phyloP scores from a whole-genome alignment of 2,888 invertebrate genomes.

The Saturnia japonica region DNA sequence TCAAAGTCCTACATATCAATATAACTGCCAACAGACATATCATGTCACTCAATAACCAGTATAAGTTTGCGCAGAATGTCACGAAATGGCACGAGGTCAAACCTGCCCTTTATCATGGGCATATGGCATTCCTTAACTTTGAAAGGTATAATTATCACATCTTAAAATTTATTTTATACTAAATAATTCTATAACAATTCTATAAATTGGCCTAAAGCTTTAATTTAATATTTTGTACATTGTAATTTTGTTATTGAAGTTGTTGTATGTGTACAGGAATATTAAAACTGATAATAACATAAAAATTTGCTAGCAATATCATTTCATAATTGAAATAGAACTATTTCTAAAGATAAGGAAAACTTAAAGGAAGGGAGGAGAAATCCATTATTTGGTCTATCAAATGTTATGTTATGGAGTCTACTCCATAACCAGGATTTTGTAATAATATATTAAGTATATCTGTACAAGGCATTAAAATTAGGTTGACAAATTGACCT shows the following conservation, averaged over 20 bases:
- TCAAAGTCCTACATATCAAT: conserved; percentile 92
- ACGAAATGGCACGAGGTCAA: conserved; percentile 94
- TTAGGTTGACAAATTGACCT: too few species aligned
- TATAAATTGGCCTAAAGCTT: neutral
- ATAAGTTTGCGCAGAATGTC: conserved; percentile 93
- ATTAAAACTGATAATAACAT: too few species aligned
- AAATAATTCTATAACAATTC: neutral
- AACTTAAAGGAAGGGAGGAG: too few species aligned
- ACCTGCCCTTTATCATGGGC: conserved; percentile 98
- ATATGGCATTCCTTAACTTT: conserved; percentile 98
- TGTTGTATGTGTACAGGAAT: too few species aligned
- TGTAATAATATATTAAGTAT: too few species aligned
- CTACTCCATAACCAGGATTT: too few species aligned
- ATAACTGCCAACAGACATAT: conserved; percentile 97
- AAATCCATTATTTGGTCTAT: too few species aligned
- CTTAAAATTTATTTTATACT: neutral
- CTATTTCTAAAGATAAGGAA: too few species aligned
- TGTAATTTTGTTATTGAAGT: neutral
- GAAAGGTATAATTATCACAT: conserved; percentile 84
- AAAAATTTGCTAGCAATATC: too few species aligned
- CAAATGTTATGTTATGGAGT: too few species aligned
- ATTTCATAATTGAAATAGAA: too few species aligned
- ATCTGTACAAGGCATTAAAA: too few species aligned
- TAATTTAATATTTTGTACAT: neutral
- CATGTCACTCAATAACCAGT: conserved; percentile 95